A percentile compares a stretch with the other conserved stretches of the same genome.
These are phyloP conservation scores for Cavia porcellus DNA, from an alignment of 2,113 vertebrate species.

Conservation along the genomic window DNA sequence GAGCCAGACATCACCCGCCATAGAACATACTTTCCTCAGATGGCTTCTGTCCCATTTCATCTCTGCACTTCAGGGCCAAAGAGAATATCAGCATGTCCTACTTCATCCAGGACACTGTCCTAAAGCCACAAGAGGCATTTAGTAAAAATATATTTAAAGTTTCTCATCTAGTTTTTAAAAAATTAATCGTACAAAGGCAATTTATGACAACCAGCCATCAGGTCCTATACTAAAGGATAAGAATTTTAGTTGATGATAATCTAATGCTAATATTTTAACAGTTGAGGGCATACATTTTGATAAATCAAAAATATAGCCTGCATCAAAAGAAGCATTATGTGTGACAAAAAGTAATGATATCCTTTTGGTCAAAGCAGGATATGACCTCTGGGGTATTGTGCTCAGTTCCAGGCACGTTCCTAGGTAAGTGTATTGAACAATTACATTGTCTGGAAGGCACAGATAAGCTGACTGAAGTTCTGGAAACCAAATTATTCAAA, in stretches of 20 bases:
- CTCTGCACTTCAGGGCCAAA: neutral
- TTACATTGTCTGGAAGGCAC: neutral
- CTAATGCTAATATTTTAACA: neutral
- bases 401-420: neutral
- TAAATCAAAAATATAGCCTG: conserved; percentile 11
- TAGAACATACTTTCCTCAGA: neutral
- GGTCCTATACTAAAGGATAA: neutral
- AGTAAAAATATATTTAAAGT: neutral
- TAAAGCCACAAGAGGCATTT: conserved; percentile 1
- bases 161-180: neutral
- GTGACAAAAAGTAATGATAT: neutral
- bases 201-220: neutral
- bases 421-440: neutral
- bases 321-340: neutral
- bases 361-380: neutral
- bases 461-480: neutral
- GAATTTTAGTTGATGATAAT: neutral
- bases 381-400: neutral
- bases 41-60: neutral
- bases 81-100: neutral
- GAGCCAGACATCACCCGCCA: neutral
- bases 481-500: conserved; percentile 28
- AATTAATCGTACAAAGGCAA: neutral
- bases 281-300: neutral
- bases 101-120: neutral